phyloP scores from a whole-genome alignment of 2,888 invertebrate genomes.

The Oscheius sp. region DNA sequence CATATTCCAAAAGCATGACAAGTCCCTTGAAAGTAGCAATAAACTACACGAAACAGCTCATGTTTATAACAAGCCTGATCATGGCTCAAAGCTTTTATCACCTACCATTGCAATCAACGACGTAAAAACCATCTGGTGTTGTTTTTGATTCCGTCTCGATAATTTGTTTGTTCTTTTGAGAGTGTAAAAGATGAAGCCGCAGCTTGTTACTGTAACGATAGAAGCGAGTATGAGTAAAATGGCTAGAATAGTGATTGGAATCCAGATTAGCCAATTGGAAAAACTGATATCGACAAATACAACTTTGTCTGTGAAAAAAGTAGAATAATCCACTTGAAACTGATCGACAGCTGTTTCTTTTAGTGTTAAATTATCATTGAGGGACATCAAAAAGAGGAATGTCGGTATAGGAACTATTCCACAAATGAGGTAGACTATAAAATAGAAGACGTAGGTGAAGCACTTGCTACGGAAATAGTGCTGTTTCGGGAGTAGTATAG shows the following conservation, averaged over 20 bases:
- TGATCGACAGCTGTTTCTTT: background rate
- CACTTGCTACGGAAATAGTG: background rate
- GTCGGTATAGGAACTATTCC: background rate
- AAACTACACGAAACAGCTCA: too few relatives aligned
- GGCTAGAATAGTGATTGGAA: background rate
- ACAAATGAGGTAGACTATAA: background rate
- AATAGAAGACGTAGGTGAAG: background rate
- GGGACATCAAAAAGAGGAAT: background rate
- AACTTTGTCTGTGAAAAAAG: background rate
- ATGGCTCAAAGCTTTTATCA: background rate
- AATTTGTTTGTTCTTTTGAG: background rate
- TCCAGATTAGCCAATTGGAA: background rate
- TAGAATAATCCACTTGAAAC: background rate
- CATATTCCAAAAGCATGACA: background rate
- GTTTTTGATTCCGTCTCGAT: background rate
- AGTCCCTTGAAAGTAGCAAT: background rate
- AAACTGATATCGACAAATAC: background rate
- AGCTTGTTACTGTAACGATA: background rate
- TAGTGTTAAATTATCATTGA: background rate
- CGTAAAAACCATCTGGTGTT: conserved; percentile 2
- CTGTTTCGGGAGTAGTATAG: background rate
- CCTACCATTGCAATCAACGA: background rate
- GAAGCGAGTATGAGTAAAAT: background rate
- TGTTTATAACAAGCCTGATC: too few relatives aligned
- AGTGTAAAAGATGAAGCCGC: background rate